These are phyloP conservation scores for Cerastoderma edule DNA, from an alignment of 2,888 invertebrate genomes.

Conservation along the genomic window DNA sequence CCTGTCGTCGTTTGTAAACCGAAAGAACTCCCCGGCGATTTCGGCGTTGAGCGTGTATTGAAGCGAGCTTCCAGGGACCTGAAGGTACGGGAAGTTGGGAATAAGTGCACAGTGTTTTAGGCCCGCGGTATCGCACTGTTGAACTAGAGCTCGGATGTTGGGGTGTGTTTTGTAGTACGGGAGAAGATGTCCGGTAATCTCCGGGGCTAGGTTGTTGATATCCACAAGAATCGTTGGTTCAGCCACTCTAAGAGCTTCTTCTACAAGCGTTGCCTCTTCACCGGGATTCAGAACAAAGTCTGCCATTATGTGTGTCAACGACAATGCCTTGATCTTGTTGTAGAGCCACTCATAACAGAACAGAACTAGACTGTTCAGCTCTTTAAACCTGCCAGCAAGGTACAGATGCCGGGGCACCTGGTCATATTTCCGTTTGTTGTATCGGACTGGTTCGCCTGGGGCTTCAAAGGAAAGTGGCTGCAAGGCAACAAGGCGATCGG, in stretches of 20 bases:
- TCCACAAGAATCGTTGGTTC: conserved; percentile 74
- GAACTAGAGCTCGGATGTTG: conserved; percentile 78
- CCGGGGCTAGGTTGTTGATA: conserved; percentile 80
- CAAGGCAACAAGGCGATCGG: conserved; percentile 71
- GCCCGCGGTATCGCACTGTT: conserved; percentile 79
- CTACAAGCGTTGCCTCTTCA: conserved; percentile 78
- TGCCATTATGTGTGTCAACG: conserved; percentile 78
- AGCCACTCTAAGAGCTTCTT: conserved; percentile 77
- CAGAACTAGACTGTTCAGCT: conserved; percentile 78
- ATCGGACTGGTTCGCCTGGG: conserved; percentile 62
- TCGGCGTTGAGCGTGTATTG: conserved; percentile 72
- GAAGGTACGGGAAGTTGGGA: conserved; percentile 80
- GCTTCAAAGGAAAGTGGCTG: conserved; percentile 76
- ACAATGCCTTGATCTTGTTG: conserved; percentile 81
- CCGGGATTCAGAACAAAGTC: conserved; percentile 80
- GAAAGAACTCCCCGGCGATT: conserved; percentile 65
- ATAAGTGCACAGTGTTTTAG: conserved; percentile 78
- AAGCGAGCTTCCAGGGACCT: conserved; percentile 80
- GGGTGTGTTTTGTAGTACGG: conserved; percentile 79
- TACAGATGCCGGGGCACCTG: conserved; percentile 82
- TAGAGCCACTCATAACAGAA: conserved; percentile 83
- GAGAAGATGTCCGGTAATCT: conserved; percentile 81
- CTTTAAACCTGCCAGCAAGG: conserved; percentile 77
- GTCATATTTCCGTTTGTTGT: conserved; percentile 81
- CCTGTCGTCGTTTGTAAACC: conserved; percentile 69